Base-by-base conservation (phyloP, 2,888 invertebrate species). In the Microctonus brassicae region DNA sequence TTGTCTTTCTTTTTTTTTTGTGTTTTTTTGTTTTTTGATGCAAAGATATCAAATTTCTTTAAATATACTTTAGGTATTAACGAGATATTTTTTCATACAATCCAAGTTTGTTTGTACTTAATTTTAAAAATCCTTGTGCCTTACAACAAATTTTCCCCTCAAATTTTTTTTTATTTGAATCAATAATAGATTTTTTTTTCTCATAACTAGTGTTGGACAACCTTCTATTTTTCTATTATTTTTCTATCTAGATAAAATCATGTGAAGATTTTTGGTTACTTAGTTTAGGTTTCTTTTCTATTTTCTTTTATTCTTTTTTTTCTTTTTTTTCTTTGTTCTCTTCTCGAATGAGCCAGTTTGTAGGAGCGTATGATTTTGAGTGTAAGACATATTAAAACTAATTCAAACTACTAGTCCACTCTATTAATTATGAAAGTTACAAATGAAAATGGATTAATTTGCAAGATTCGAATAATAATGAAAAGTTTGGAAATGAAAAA, bases 191-290 rank as follows among this genome's bases (percentile, higher is more conserved):
- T 29, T 58, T 42, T 52, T 20, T 20, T 52, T 64, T 70, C 47
- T 52, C 26, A 36, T 66, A 63, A 4, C 33, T 11, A 22, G 39
- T 22, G n/a, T n/a, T n/a, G 67, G 75, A 66, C 75, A 71, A 71
- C 70, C 68, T 52, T 70, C 26, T 68, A 62, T 47, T 72, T 24
- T 69, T 70, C 17, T 20, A 47, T 47, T n/a, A 6, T 17, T 17
- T 20, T 9, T 5, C 17, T 20, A 17, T 20, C 17, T 7, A 17
- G 17, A 20, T 17, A 47, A 4, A 47, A 47, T 17, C 17, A 7
- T 17, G 6, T n/a, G 17, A 4, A 17, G 17, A 17, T 47, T n/a
- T 2, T 39, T 39, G 39, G 39, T 13, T 39, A n/a, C n/a, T n/a
- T 11, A 3, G 13, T 39, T 13, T n/a, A n/a, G 11, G 13, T 36